These are phyloP conservation scores for Penaeus japonicus DNA, from an alignment of 1,140 invertebrate genomes.

Conservation along the genomic window DNA sequence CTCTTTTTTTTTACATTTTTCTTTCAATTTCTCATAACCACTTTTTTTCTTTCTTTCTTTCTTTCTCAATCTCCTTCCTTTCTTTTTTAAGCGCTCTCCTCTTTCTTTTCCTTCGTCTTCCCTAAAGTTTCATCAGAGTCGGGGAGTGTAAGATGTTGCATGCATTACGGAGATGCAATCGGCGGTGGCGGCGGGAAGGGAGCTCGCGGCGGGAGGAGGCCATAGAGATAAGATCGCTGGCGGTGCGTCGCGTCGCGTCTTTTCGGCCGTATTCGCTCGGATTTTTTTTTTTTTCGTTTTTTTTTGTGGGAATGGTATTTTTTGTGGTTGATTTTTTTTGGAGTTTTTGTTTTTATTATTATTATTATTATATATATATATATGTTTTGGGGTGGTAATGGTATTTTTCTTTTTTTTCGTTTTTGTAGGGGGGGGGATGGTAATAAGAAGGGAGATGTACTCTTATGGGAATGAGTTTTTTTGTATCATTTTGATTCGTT, in stretches of 20 bases:
- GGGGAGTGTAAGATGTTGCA: not conserved
- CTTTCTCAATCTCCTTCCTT: not conserved
- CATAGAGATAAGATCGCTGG: not conserved
- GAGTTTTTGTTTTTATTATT: too few species aligned
- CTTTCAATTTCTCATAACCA: not conserved
- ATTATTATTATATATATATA: too few species aligned
- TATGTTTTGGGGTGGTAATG: too few species aligned
- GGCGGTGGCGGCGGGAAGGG: not conserved
- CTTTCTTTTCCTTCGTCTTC: not conserved
- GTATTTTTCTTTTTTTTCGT: too few species aligned
- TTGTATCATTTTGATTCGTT: too few species aligned
- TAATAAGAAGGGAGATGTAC: too few species aligned
- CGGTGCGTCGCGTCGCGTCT: too few species aligned
- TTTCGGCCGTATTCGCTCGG: too few species aligned
- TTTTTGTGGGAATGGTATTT: too few species aligned
- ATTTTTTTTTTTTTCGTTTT: not conserved
- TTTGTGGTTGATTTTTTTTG: too few species aligned
- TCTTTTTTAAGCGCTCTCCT: not conserved
- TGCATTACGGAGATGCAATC: not conserved
- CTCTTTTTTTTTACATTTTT: not conserved
- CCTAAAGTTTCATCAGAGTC: not conserved
- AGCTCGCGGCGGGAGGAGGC: not conserved
- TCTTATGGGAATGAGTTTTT: too few species aligned
- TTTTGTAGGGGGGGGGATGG: too few species aligned
- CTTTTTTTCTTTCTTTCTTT: not conserved